A percentile compares a stretch with the other conserved stretches of the same genome.
These are phyloP conservation scores for Limosa lapponica DNA, from an alignment of 2,797 vertebrate genomes.

Conservation along the genomic window DNA sequence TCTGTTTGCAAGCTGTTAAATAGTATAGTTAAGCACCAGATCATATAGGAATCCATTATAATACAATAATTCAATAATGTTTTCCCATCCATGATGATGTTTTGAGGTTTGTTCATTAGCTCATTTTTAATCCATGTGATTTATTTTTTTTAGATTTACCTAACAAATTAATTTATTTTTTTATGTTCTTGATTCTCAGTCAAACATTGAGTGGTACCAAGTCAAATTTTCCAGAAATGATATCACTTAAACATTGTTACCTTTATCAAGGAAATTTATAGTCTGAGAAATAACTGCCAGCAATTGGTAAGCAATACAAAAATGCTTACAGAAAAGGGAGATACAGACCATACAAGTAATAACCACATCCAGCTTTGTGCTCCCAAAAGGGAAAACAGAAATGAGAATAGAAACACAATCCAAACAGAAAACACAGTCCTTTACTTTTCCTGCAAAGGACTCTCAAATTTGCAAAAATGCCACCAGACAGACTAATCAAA, in stretches of 20 bases:
- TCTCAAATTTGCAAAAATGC: conserved; percentile 20
- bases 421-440: neutral
- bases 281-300: neutral
- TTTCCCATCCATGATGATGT: neutral
- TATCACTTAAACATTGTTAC: neutral
- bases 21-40: neutral
- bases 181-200: neutral
- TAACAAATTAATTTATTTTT: neutral
- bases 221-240: neutral
- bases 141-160: neutral
- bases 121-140: neutral
- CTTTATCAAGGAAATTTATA: neutral
- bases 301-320: conserved; percentile 24
- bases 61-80: neutral
- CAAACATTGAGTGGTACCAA: neutral
- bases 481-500: conserved; percentile 50
- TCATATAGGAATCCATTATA: neutral
- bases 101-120: neutral
- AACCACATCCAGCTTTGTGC: neutral
- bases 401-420: conserved; percentile 21
- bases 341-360: neutral
- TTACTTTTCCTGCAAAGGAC: conserved; percentile 9
- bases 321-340: conserved; percentile 39
- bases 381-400: neutral
- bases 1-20: neutral